These are phyloP conservation scores for Scaptomyza reducta DNA, from an alignment of 2,888 invertebrate species.

Conservation along the genomic window DNA sequence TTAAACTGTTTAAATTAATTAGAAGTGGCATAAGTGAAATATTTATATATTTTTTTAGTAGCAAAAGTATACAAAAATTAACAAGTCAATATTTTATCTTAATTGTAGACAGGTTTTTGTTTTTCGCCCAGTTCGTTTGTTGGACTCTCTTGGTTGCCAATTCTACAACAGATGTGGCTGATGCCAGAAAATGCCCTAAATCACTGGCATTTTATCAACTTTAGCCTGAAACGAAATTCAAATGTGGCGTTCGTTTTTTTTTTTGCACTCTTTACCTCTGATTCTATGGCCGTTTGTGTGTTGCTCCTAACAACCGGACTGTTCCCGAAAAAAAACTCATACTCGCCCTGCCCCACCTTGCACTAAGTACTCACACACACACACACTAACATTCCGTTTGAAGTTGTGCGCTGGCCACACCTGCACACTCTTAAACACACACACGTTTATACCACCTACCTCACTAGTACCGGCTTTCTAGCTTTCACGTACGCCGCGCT, in stretches of 20 bases:
- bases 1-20: slow-evolving; percentile 6
- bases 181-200: slow-evolving; percentile 50
- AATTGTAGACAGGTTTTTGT: slow-evolving; percentile 25
- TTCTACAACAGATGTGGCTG: slow-evolving; percentile 22
- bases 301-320: slow-evolving; percentile 36
- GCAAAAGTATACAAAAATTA: slow-evolving; percentile 11
- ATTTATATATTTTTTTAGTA: not conserved
- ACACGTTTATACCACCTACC: slow-evolving; percentile 1
- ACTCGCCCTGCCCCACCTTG: slow-evolving; percentile 68
- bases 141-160: slow-evolving; percentile 1
- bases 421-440: slow-evolving; percentile 30
- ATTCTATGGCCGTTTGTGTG: not conserved
- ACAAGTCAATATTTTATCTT: slow-evolving; percentile 27
- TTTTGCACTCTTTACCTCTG: not conserved
- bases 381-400: slow-evolving; percentile 74
- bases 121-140: not conserved
- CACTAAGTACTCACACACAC: slow-evolving; percentile 76
- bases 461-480: slow-evolving; percentile 16
- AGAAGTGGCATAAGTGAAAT: not conserved
- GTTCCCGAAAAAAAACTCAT: slow-evolving; percentile 39
- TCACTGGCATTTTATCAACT: slow-evolving; percentile 73
- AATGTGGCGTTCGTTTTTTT: slow-evolving; percentile 55
- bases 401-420: slow-evolving; percentile 63
- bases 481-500: slow-evolving; percentile 53
- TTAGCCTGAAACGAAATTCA: slow-evolving; percentile 71